Percentiles rank a stretch among this genome's conserved stretches.
Conservation (phyloP, 1,140 invertebrate species). For the Halictus rubicundus region DNA sequence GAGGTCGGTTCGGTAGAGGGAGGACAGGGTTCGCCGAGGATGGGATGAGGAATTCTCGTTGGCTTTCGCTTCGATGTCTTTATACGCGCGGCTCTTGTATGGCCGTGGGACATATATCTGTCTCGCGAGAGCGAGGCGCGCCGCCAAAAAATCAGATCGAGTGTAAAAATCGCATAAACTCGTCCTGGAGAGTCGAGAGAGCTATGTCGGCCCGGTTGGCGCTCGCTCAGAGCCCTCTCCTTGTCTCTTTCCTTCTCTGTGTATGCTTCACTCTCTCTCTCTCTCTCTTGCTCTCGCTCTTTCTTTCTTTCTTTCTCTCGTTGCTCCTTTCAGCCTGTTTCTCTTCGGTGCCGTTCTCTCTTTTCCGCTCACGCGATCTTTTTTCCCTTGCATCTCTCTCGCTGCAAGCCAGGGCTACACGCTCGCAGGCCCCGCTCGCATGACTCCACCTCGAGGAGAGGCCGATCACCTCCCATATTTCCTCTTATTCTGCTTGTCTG, state of each 20-base stretch:
- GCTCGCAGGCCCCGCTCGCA: conserved; percentile 60
- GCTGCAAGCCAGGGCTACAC: conserved; percentile 67
- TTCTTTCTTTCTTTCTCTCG: conserved; percentile 55
- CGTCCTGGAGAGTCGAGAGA: conserved; percentile 77
- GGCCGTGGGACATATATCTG: conserved; percentile 80
- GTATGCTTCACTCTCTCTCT: conserved; percentile 26
- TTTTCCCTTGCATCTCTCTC: conserved; percentile 54
- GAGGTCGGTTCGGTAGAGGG: conserved; percentile 12
- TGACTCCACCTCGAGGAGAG: conserved; percentile 76
- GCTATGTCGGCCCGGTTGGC: conserved; percentile 74
- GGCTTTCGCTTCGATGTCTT: conserved; percentile 80
- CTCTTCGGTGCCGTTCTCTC: conserved; percentile 35
- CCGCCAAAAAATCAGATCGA: conserved; percentile 82
- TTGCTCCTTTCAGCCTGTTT: conserved; percentile 49
- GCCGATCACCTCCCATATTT: conserved; percentile 80
- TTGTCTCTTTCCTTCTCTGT: conserved; percentile 40
- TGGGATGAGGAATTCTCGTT: conserved; percentile 81
- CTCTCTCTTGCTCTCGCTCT: conserved; percentile 28
- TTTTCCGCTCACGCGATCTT: conserved; percentile 42
- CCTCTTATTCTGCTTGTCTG: conserved; percentile 77
- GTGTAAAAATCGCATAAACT: conserved; percentile 82
- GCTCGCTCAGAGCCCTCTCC: conserved; percentile 61
- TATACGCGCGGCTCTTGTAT: conserved; percentile 80
- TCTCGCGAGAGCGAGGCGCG: conserved; percentile 79
- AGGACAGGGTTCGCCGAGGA: conserved; percentile 53